Conservation (phyloP, 2,888 invertebrate species). For the Heliconius erato region DNA sequence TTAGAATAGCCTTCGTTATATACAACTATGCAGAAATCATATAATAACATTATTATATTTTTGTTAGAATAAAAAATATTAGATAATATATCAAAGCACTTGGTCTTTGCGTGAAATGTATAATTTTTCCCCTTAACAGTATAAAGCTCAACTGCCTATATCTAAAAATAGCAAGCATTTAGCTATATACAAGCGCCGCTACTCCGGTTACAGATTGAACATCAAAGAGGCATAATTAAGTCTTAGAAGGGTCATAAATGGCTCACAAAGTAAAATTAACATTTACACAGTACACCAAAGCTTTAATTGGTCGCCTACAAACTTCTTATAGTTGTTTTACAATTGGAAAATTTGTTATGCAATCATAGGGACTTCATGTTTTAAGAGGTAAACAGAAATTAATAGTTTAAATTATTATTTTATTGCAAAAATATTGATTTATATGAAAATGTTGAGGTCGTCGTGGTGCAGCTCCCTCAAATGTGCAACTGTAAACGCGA, state of each 20-base stretch:
- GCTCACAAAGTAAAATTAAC: constrained; percentile 76
- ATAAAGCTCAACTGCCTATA: neutral
- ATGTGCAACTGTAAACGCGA: too few relatives aligned
- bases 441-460: too few relatives aligned
- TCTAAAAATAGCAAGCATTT: constrained; percentile 58
- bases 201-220: constrained; percentile 82
- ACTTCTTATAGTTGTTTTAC: constrained; percentile 71
- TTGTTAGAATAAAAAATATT: too few relatives aligned
- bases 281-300: constrained; percentile 77
- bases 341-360: constrained; percentile 54
- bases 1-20: too few relatives aligned
- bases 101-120: neutral
- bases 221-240: constrained; percentile 84
- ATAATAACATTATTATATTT: too few relatives aligned
- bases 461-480: neutral
- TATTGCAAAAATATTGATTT: too few relatives aligned
- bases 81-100: too few relatives aligned
- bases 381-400: too few relatives aligned
- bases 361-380: too few relatives aligned
- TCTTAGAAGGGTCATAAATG: constrained; percentile 80
- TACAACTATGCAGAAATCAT: too few relatives aligned
- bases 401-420: too few relatives aligned
- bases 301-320: constrained; percentile 80
- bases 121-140: constrained; percentile 38
- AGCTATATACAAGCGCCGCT: constrained; percentile 74